Evolutionary conservation across 2,797 vertebrate genomes (phyloP).

Genomic region (Semotilus atromaculatus): DNA sequence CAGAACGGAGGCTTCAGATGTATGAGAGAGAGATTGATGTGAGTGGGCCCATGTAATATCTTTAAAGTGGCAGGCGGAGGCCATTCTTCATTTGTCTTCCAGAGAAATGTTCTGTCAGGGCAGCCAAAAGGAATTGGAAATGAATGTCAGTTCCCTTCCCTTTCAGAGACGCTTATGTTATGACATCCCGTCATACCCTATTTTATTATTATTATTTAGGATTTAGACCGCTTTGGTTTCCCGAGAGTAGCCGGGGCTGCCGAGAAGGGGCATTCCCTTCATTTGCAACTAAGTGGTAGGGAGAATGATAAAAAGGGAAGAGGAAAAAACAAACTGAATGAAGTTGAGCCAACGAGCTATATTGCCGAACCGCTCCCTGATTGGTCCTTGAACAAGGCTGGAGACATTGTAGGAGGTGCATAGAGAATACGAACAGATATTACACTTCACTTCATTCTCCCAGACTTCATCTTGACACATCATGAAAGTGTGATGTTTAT

Average conservation of each 20-base stretch:
- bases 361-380: constrained; percentile 46
- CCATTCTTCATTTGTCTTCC: constrained; percentile 74
- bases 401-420: constrained; percentile 20
- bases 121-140: constrained; percentile 72
- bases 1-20: constrained; percentile 48
- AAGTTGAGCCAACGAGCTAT: constrained; percentile 23
- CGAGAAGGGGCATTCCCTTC: constrained; percentile 27
- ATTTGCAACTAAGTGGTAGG: not conserved
- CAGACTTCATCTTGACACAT: constrained; percentile 31
- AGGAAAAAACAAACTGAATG: constrained; percentile 10
- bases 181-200: constrained; percentile 62
- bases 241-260: constrained; percentile 18
- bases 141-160: constrained; percentile 68
- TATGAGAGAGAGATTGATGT: constrained; percentile 68
- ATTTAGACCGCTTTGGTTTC: constrained; percentile 61
- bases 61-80: constrained; percentile 74
- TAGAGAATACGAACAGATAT: constrained; percentile 4
- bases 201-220: constrained; percentile 65
- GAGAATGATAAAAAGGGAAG: constrained; percentile 13
- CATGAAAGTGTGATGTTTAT: constrained; percentile 42
- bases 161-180: constrained; percentile 58
- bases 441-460: constrained; percentile 16
- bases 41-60: constrained; percentile 71
- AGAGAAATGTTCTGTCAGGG: constrained; percentile 71
- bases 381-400: constrained; percentile 58